These are phyloP conservation scores for Daphoenositta chrysoptera DNA, from an alignment of 2,113 vertebrate genomes.

Conservation along the genomic window DNA sequence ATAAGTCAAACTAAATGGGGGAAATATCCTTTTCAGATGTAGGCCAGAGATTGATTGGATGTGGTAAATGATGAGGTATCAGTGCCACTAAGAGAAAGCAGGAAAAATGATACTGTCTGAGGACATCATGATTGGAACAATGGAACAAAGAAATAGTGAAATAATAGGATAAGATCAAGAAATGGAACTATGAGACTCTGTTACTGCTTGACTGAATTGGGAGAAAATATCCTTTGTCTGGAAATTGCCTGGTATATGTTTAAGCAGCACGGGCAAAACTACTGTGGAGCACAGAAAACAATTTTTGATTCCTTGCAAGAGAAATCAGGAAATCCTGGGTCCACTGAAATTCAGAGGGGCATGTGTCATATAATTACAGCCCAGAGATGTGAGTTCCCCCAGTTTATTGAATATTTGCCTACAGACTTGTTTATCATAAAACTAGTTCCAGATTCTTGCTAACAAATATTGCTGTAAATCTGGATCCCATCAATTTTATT, in stretches of 20 bases:
- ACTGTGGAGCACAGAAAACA: background rate
- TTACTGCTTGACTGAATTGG: background rate
- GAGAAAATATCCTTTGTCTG: background rate
- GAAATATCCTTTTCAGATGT: background rate
- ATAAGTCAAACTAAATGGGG: background rate
- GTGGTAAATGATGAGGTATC: background rate
- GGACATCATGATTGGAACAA: background rate
- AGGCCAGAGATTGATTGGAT: background rate
- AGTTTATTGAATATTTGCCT: background rate
- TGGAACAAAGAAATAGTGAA: background rate
- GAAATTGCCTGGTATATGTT: background rate
- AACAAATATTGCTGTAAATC: background rate
- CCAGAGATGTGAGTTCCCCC: background rate
- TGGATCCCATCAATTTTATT: background rate
- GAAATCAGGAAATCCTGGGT: background rate
- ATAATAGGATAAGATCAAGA: slow-evolving; percentile 13
- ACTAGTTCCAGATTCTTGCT: background rate
- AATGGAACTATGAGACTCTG: background rate
- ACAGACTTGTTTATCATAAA: background rate
- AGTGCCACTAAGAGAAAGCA: background rate
- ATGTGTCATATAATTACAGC: background rate
- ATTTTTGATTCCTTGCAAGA: background rate
- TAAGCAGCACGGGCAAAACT: background rate
- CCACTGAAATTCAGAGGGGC: background rate
- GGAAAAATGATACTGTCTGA: slow-evolving; percentile 13